Conservation (phyloP, 2,797 vertebrate species). For the Enteromius thamalakanensis region DNA sequence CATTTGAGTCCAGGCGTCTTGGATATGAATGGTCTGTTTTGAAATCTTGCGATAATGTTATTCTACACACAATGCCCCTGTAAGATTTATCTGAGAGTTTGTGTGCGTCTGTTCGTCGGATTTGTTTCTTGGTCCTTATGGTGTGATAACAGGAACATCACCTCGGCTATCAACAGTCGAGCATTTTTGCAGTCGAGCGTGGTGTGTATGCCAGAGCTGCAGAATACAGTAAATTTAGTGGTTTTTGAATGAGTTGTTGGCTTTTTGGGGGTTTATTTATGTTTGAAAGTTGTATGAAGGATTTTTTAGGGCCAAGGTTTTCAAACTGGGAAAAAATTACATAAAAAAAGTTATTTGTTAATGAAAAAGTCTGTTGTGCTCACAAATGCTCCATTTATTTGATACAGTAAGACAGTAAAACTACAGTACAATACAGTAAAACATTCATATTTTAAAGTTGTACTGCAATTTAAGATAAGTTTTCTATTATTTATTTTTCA, state of each 20-base stretch:
- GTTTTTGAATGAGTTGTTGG: conserved; percentile 57
- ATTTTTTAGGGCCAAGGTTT: not conserved
- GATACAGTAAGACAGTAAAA: not conserved
- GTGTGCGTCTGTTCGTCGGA: conserved; percentile 12
- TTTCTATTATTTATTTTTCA: not conserved
- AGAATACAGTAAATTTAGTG: conserved; percentile 30
- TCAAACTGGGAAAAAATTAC: not conserved
- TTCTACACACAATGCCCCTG: not conserved
- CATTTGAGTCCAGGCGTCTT: not conserved
- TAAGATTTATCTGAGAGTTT: conserved; percentile 23
- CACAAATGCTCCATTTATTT: not conserved
- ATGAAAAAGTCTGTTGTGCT: not conserved
- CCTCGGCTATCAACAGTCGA: conserved; percentile 35
- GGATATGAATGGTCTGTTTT: conserved; percentile 5
- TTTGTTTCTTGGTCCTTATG: not conserved
- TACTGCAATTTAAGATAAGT: not conserved
- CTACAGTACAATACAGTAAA: not conserved
- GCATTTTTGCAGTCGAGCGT: conserved; percentile 36
- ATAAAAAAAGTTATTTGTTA: not conserved
- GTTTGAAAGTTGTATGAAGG: not conserved
- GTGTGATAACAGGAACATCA: conserved; percentile 21
- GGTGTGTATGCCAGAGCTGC: conserved; percentile 21
- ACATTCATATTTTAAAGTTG: not conserved
- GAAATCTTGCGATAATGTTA: conserved; percentile 19
- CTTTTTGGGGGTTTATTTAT: conserved; percentile 46